A percentile compares a stretch with the other conserved stretches of the same genome.
Conservation (phyloP, 1,140 invertebrate genomes). For the Phenacoccus solenopsis region DNA sequence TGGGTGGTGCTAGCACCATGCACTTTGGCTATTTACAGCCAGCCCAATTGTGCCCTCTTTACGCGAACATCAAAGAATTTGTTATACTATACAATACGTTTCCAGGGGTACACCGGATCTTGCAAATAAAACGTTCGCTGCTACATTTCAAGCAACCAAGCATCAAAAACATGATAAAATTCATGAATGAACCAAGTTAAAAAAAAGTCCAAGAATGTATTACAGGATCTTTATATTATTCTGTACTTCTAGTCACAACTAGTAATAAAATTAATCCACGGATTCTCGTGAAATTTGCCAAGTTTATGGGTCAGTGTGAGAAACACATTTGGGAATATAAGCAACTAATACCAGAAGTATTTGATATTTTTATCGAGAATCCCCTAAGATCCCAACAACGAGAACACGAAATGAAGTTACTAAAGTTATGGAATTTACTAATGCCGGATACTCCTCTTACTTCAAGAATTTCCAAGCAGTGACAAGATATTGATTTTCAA, state of each 20-base stretch:
- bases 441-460: constrained; percentile 59
- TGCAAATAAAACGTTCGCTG: constrained; percentile 61
- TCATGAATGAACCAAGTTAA: constrained; percentile 50
- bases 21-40: too few relatives aligned
- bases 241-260: constrained; percentile 36
- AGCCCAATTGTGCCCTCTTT: too few relatives aligned
- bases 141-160: constrained; percentile 51
- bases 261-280: constrained; percentile 68
- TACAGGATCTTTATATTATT: constrained; percentile 25
- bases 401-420: constrained; percentile 66
- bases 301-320: constrained; percentile 59
- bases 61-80: constrained; percentile 84
- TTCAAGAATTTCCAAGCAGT: constrained; percentile 70
- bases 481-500: constrained; percentile 88
- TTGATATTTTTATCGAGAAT: constrained; percentile 61
- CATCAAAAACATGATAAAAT: constrained; percentile 48
- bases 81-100: constrained; percentile 72
- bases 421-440: constrained; percentile 64
- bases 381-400: constrained; percentile 58
- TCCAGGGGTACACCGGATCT: constrained; percentile 51
- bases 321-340: constrained; percentile 82
- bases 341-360: constrained; percentile 57
- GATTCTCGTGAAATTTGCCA: constrained; percentile 62
- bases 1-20: too few relatives aligned
- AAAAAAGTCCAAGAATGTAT: constrained; percentile 38